Percentiles rank a stretch among this genome's conserved stretches.
These are phyloP conservation scores for Oscarella lobularis DNA, from an alignment of 37 sponge, comb jelly and placozoan genomes.

Conservation along the genomic window DNA sequence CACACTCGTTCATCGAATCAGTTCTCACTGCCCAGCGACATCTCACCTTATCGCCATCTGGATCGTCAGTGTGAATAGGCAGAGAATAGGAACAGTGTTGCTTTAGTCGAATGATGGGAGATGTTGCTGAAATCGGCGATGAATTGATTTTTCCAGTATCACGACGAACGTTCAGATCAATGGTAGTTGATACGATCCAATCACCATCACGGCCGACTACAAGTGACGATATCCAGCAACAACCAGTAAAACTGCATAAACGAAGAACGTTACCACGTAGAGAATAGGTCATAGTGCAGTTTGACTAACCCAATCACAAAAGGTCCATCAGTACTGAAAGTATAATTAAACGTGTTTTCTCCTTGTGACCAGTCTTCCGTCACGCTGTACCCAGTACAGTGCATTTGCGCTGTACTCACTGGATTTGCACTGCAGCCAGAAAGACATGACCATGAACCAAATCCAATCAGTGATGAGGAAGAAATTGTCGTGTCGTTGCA, in stretches of 20 bases:
- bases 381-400: background rate
- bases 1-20: background rate
- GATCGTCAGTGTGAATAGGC: slow-evolving; percentile 11
- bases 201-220: background rate
- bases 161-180: background rate
- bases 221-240: background rate
- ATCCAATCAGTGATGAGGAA: background rate
- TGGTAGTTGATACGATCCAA: background rate
- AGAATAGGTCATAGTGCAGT: background rate
- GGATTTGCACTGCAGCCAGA: background rate
- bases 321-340: background rate
- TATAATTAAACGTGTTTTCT: background rate
- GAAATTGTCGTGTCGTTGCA: background rate
- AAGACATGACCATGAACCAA: background rate
- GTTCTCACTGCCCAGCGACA: slow-evolving; percentile 1
- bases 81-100: slow-evolving; percentile 14
- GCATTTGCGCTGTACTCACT: background rate
- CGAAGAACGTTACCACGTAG: no score
- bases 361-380: background rate
- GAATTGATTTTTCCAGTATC: slow-evolving; percentile 37
- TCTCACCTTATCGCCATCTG: background rate
- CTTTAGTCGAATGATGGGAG: slow-evolving; percentile 25
- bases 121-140: slow-evolving; percentile 21
- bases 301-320: background rate
- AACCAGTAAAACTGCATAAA: background rate